A percentile compares a stretch with the other conserved stretches of the same genome.
phyloP scores from a whole-genome alignment of 2,113 vertebrate genomes.

The Pomatostomus ruficeps region DNA sequence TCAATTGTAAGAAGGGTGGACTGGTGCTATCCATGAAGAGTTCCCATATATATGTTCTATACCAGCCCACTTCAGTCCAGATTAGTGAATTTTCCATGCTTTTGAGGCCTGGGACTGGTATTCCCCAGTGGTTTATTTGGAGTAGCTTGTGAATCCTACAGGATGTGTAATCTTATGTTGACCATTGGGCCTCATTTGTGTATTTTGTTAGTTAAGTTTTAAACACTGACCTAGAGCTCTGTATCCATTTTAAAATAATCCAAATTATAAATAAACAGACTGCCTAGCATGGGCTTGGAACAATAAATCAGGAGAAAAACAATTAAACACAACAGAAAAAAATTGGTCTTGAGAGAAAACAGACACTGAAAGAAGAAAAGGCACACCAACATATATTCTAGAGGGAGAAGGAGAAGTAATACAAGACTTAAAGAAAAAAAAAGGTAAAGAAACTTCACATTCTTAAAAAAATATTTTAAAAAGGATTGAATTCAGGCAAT shows the following conservation, averaged over 20 bases:
- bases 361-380: constrained; percentile 35
- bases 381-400: background rate
- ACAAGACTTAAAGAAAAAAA: background rate
- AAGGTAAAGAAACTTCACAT: background rate
- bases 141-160: background rate
- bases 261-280: constrained; percentile 65
- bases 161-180: constrained; percentile 52
- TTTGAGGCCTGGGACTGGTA: background rate
- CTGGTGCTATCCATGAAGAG: background rate
- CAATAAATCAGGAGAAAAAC: constrained; percentile 64
- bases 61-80: background rate
- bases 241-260: constrained; percentile 59
- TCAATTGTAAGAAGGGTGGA: background rate
- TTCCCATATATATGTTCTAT: background rate
- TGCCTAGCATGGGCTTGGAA: constrained; percentile 53
- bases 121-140: constrained; percentile 18
- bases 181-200: constrained; percentile 53
- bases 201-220: constrained; percentile 69
- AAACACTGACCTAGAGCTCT: constrained; percentile 55
- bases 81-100: background rate
- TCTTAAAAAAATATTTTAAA: background rate
- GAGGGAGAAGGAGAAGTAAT: background rate
- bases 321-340: constrained; percentile 63
- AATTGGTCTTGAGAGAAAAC: constrained; percentile 54
- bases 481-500: background rate